A percentile compares a stretch with the other conserved stretches of the same genome.
These are phyloP conservation scores for Tyrannus savana DNA, from an alignment of 2,113 vertebrate genomes.

Conservation along the genomic window DNA sequence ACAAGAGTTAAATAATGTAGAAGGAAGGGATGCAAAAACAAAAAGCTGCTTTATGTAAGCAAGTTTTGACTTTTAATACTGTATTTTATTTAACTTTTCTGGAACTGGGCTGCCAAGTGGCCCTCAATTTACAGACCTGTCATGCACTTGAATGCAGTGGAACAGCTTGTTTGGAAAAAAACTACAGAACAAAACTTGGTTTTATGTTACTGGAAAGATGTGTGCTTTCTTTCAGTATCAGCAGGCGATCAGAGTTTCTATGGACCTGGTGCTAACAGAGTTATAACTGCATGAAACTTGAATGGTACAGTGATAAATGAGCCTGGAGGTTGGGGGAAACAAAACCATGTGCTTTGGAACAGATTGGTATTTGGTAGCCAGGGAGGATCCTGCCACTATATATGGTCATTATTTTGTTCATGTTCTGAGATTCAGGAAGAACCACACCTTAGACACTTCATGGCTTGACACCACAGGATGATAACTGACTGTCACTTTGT, in stretches of 20 bases:
- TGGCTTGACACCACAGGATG: background rate
- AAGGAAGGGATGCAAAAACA: background rate
- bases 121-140: background rate
- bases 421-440: conserved; percentile 15
- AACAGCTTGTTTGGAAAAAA: conserved; percentile 25
- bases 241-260: background rate
- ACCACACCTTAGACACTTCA: background rate
- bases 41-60: background rate
- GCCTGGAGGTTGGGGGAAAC: background rate
- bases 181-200: background rate
- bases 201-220: conserved; percentile 30
- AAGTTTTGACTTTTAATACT: background rate
- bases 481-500: background rate
- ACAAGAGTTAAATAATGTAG: background rate
- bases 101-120: background rate
- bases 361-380: background rate
- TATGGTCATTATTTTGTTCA: background rate
- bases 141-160: background rate
- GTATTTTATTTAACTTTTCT: background rate
- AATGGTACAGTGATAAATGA: background rate
- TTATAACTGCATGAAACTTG: background rate
- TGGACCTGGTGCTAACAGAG: conserved; percentile 30
- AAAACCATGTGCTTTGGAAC: conserved; percentile 4
- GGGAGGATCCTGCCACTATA: background rate
- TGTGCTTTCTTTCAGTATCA: conserved; percentile 9